These are phyloP conservation scores for Drosophila baimaii DNA, from an alignment of 1,140 invertebrate species.

Conservation along the genomic window DNA sequence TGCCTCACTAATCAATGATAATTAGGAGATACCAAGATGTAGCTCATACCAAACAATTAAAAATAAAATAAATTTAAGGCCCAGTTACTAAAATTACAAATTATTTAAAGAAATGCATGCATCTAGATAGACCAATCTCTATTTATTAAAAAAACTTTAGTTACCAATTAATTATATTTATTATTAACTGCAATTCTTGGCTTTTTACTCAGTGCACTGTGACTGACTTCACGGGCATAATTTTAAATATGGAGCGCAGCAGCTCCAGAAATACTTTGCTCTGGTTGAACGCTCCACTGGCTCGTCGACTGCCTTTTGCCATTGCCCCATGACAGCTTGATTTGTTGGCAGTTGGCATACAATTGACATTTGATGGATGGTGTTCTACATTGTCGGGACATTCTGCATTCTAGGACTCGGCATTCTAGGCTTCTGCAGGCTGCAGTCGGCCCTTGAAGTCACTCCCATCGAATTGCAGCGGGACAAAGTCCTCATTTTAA, in stretches of 20 bases:
- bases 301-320: slow-evolving; percentile 54
- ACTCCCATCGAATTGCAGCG: slow-evolving; percentile 29
- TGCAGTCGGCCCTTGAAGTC: slow-evolving; percentile 23
- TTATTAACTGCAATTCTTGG: background rate
- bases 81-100: too few species aligned
- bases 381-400: slow-evolving; percentile 81
- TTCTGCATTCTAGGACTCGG: slow-evolving; percentile 46
- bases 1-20: background rate
- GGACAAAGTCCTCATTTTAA: slow-evolving; percentile 20
- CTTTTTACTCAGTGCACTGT: slow-evolving; percentile 8
- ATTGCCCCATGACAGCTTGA: slow-evolving; percentile 75
- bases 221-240: slow-evolving; percentile 70
- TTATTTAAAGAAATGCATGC: background rate
- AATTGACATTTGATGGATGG: slow-evolving; percentile 82
- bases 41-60: too few species aligned
- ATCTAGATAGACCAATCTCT: too few species aligned
- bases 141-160: background rate
- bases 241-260: slow-evolving; percentile 75
- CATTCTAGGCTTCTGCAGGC: too few species aligned
- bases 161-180: background rate
- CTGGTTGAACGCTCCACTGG: slow-evolving; percentile 69
- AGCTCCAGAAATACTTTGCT: slow-evolving; percentile 75
- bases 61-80: background rate
- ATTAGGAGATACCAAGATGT: too few species aligned
- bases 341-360: slow-evolving; percentile 81